Base-by-base conservation (phyloP, 1,140 invertebrate genomes). In the Augochlora pura region DNA sequence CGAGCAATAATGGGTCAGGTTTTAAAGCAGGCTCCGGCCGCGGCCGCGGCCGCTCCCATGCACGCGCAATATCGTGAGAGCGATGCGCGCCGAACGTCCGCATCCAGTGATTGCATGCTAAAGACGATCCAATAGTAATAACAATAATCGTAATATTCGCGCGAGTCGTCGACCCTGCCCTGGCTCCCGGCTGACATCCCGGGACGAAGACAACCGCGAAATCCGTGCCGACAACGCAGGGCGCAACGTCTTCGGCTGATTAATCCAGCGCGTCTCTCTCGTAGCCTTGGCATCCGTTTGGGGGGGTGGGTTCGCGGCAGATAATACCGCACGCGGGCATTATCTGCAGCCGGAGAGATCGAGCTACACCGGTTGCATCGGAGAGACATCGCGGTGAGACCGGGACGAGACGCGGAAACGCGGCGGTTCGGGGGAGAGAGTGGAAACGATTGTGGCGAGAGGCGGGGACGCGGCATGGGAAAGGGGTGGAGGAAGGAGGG, bases 241-340 rank as follows among this genome's bases (percentile, higher is more conserved):
- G 39, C 18, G 64, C 59, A 69, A 74, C 78, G 57, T 71, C 70
- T 78, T 84, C 73, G 78, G 74, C 73, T 77, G 73, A 84, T 85
- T 81, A 85, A 85, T 85, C 69, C 65, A 60, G 60, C 64, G 65
- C 66, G 54, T 54, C 62, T 75, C 64, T 54, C 62, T 75, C 64
- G 52, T 77, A 54, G 38, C n/a, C 57, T 57, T 12, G 68, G 65
- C 65, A 59, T 77, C 76, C 57, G 78, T 84, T 60, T 84, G 67
- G 59, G 49, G 59, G 49, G n/a, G 42, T 27, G 73, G 60, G 73
- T 52, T 74, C 64, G 77, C 74, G 69, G 77, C 59, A 81, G 81
- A 85, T 85, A 84, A 85, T 85, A 85, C 83, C 73, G 75, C 69
- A 42, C 59, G 52, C 60, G 78, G 70, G 73, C 69, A 84, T 85